Percentiles rank a stretch among this genome's conserved stretches.
Evolutionary conservation across 1,140 invertebrate species (phyloP).

Genomic region (Bombus haemorrhoidalis): DNA sequence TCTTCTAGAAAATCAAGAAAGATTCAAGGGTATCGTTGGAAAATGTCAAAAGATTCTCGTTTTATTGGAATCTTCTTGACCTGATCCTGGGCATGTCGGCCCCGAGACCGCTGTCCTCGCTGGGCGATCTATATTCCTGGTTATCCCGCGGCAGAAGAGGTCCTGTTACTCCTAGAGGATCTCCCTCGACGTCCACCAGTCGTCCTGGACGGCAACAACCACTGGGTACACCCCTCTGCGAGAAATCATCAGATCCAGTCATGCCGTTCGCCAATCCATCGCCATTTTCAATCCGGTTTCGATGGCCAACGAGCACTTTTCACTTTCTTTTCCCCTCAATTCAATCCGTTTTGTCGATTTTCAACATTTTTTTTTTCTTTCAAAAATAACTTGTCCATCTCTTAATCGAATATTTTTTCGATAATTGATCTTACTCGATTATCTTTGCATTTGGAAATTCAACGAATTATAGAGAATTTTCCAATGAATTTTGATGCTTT

Average conservation of each 20-base stretch:
- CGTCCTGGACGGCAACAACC: constrained; percentile 79
- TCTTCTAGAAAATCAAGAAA: not conserved
- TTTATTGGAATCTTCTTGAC: constrained; percentile 61
- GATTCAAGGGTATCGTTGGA: not conserved
- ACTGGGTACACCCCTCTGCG: constrained; percentile 76
- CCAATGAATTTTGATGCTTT: not conserved
- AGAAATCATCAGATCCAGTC: constrained; percentile 78
- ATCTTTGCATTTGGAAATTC: not conserved
- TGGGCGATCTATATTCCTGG: constrained; percentile 89
- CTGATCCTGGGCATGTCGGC: constrained; percentile 87
- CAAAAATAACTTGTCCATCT: too few species aligned
- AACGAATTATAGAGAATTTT: not conserved
- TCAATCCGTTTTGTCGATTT: not conserved
- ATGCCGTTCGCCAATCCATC: constrained; percentile 53
- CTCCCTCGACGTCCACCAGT: constrained; percentile 85
- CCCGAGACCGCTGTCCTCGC: constrained; percentile 92
- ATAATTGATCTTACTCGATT: not conserved
- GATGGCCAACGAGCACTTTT: constrained; percentile 34
- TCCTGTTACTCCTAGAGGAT: constrained; percentile 82
- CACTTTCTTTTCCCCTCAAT: not conserved
- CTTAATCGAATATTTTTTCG: not conserved
- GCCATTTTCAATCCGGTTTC: constrained; percentile 45
- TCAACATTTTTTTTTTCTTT: not conserved
- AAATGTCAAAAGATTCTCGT: not conserved
- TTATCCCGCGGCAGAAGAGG: constrained; percentile 79